Evolutionary conservation across 2,888 invertebrate species (phyloP), one percentile per base, ranked within the genome.

Genomic region (Parnassius smintheus): DNA sequence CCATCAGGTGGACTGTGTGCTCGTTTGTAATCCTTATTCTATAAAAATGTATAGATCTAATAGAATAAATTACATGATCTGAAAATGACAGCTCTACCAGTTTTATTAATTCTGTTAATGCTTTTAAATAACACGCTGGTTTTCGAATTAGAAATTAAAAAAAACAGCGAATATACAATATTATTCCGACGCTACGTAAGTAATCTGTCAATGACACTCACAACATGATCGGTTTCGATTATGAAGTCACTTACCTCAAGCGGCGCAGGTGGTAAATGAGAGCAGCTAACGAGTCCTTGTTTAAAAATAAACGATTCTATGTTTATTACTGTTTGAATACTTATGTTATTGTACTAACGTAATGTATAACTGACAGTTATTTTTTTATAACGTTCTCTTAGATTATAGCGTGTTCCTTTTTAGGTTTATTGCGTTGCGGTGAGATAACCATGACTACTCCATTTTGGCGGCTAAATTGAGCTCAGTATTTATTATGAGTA

Each of bases 201-300:
- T 51, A 56, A 56, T 63, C 55, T 59, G 63, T 50, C 54, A 41
- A 41, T 46, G 59, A 51, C 63, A 59, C 56, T 59, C 59, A 35
- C 35, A 8, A 42, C 52, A 52, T 52, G 58, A 42, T 52, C 48
- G 50, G 56, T 46, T 25, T 50, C 44, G 59, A 52, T 46, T 25
- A 54, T 49, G 59, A 56, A 59, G 63, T 64, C 59, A 56, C 56
- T 56, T 64, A 56, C 63, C 56, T 59, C 59, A 48, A 35, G 45
- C 52, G 56, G 52, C 48, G 63, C 63, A 59, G 63, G 59, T 56
- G 63, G 63, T 46, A 59, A 59, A 56, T 48, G 52, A 52, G 59
- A 59, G 59, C 59, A 52, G 9, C n/a, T 55, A 51, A 63, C 59
- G 41, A 46, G 63, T 56, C 55, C 41, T 56, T 46, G 52, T 56